Conservation (phyloP, 2,888 invertebrate genomes). For the Eumacrocentrus americanus region DNA sequence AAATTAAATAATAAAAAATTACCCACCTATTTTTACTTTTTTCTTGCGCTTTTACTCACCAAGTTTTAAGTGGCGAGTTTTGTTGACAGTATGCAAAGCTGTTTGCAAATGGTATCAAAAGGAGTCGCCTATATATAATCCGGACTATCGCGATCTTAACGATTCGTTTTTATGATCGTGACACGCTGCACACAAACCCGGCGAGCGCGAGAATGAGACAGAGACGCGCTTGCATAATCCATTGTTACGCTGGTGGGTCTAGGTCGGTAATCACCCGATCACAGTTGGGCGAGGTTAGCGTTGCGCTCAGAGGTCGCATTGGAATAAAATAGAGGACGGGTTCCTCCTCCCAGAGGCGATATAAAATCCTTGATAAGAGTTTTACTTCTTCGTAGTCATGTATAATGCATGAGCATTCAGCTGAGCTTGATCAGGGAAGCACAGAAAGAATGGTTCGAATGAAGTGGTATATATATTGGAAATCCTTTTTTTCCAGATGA, state of each 20-base stretch:
- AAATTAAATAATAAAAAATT: conserved; percentile 1
- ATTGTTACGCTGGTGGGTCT: conserved; percentile 33
- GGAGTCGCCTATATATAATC: conserved; percentile 4
- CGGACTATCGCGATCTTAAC: conserved; percentile 27
- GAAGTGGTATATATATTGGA: not conserved
- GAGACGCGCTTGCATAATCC: conserved; percentile 30
- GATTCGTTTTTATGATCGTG: conserved; percentile 28
- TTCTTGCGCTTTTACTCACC: conserved; percentile 4
- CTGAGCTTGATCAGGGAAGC: conserved; percentile 12
- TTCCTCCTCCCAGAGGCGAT: conserved; percentile 9
- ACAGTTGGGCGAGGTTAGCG: conserved; percentile 10
- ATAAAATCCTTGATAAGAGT: conserved; percentile 25
- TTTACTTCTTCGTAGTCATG: conserved; percentile 14
- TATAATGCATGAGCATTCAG: conserved; percentile 23
- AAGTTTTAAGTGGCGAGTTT: not conserved
- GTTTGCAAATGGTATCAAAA: conserved; percentile 10
- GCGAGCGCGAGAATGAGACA: conserved; percentile 9
- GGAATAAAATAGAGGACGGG: conserved; percentile 2
- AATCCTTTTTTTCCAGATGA: conserved; percentile 4
- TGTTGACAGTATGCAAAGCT: conserved; percentile 23
- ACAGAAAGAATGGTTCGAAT: conserved; percentile 1
- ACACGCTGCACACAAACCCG: conserved; percentile 4
- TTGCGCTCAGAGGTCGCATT: conserved; percentile 17
- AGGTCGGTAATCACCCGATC: conserved; percentile 30
- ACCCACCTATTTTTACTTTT: too few species aligned